Base-by-base conservation (phyloP, 2,797 vertebrate genomes). In the Thunnus albacares region DNA sequence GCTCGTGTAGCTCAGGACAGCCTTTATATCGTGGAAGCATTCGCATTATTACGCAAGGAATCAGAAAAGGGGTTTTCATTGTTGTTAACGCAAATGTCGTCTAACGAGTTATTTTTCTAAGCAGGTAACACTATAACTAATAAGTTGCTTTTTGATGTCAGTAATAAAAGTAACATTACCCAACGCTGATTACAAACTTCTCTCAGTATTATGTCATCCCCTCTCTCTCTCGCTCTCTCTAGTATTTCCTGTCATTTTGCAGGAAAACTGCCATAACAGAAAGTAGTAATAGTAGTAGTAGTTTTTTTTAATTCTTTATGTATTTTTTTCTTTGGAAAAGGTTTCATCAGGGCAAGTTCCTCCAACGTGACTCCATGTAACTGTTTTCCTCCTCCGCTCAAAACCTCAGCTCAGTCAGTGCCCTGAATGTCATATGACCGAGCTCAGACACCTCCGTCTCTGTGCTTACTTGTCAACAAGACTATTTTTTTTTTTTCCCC, bases 371-470 rank as follows among this genome's bases (percentile, higher is more conserved):
- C 53, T 63, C 60, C 55, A 35, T 71, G 76, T 68, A 64, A n/a
- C 52, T 68, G 72, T 88, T 87, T 89, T 82, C 71, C 26, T 62
- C 65, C 52, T 62, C 47, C 6, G 4, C 55, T 67, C 2, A 68
- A 82, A 88, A 73, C 52, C 77, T 83, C 45, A 4, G 69, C 63
- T 79, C 71, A 77, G 79, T 71, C 84, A 51, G 49, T 30, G 56
- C 41, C 47, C 80, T 56, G 78, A 71, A 66, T 45, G 69, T 90
- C 87, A 88, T 70, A 81, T 83, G 89, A 93, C 81, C 28, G 18
- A 24, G 59, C 77, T 74, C 15, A 84, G 70, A 72, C 80, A 79
- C 76, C 64, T 45, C 70, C 24, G 26, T 57, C 72, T 69, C 61
- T 24, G 55, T 15, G 57, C 52, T 30, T 41, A 12, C 63, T 72